A percentile compares a stretch with the other conserved stretches of the same genome.
Evolutionary conservation across 2,888 invertebrate species (phyloP).

Genomic region (Palloptera scutellata): DNA sequence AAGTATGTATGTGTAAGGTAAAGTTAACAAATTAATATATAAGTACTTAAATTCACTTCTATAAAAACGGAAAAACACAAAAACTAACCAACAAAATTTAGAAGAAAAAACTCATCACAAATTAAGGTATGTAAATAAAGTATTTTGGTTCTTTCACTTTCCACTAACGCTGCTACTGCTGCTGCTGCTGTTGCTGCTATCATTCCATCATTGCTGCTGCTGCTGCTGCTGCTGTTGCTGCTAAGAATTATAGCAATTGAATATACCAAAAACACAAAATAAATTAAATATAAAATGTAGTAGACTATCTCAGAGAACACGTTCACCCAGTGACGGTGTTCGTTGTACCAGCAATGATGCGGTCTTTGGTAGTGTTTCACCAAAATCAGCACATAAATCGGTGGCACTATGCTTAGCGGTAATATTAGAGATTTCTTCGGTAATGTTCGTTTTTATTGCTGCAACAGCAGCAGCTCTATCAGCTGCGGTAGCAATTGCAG

Average conservation of each 20-base stretch:
- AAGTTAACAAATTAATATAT: background rate
- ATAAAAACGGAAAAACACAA: background rate
- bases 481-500: conserved; percentile 15
- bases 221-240: background rate
- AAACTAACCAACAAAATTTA: background rate
- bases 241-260: conserved; percentile 68
- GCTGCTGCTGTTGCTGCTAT: background rate
- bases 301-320: conserved; percentile 57
- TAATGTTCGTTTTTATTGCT: conserved; percentile 2
- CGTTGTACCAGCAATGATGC: conserved; percentile 62
- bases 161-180: background rate
- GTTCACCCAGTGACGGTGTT: conserved; percentile 62
- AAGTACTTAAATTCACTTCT: too few relatives aligned
- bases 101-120: background rate
- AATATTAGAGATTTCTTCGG: conserved; percentile 7
- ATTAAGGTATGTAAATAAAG: too few relatives aligned
- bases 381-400: conserved; percentile 44
- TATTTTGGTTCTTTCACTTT: background rate
- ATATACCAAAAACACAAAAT: conserved; percentile 47
- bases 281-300: conserved; percentile 51
- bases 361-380: conserved; percentile 53
- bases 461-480: conserved; percentile 26
- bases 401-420: background rate
- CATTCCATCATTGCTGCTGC: background rate
- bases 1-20: background rate